A percentile compares a stretch with the other conserved stretches of the same genome.
Conservation (phyloP, 2,888 invertebrate species). For the Idaea biselata region DNA sequence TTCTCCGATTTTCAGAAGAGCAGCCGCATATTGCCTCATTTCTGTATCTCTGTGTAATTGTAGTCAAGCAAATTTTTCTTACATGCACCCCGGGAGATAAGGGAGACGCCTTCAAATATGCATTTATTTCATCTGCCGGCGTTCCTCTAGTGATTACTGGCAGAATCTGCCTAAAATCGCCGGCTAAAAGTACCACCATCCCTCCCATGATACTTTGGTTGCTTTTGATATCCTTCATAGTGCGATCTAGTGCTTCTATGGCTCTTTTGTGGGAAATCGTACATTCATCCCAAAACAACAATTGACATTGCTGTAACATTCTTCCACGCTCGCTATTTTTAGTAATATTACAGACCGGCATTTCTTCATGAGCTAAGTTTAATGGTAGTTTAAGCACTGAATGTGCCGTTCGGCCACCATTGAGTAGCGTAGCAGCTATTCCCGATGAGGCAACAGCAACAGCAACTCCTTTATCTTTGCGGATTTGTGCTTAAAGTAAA, state of each 20-base stretch:
- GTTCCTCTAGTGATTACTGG: conserved; percentile 26
- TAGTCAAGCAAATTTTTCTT: conserved; percentile 18
- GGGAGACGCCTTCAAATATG: conserved; percentile 27
- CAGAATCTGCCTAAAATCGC: conserved; percentile 28
- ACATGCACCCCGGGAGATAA: conserved; percentile 23
- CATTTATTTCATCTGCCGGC: conserved; percentile 29
- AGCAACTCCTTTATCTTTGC: not conserved
- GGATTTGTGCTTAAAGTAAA: conserved; percentile 6
- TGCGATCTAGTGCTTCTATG: conserved; percentile 30
- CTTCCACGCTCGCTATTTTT: not conserved
- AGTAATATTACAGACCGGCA: conserved; percentile 4
- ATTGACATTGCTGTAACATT: not conserved
- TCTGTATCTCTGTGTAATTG: not conserved
- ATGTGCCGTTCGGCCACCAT: conserved; percentile 23
- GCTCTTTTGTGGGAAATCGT: conserved; percentile 25
- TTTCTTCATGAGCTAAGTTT: conserved; percentile 5
- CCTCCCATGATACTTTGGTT: conserved; percentile 17
- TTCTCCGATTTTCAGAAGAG: conserved; percentile 25
- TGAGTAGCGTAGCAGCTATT: conserved; percentile 23
- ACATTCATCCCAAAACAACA: not conserved
- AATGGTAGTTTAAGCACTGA: conserved; percentile 17
- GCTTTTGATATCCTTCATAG: conserved; percentile 27
- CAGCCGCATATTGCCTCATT: conserved; percentile 20
- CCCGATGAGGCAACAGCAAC: conserved; percentile 24
- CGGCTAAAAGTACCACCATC: conserved; percentile 25